These are phyloP conservation scores for Puffinus mauretanicus DNA, from an alignment of 2,113 vertebrate genomes.

Conservation along the genomic window DNA sequence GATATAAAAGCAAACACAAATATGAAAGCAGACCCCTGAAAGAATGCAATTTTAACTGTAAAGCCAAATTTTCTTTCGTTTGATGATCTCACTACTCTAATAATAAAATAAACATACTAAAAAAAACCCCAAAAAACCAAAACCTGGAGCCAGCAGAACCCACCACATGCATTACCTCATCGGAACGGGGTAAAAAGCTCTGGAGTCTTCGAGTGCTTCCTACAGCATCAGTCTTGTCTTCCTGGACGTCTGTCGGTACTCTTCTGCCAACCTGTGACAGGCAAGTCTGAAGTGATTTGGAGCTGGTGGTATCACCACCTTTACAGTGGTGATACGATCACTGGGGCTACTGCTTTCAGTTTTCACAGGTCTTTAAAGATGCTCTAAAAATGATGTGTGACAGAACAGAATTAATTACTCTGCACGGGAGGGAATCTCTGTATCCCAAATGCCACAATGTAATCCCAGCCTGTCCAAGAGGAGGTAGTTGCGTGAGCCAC, in stretches of 20 bases:
- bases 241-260: background rate
- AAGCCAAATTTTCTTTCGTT: background rate
- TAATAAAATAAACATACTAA: background rate
- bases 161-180: background rate
- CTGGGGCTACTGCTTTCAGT: background rate
- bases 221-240: background rate
- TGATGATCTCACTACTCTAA: background rate
- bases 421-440: background rate
- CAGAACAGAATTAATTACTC: background rate
- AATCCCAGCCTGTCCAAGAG: background rate
- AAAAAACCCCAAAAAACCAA: background rate
- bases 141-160: background rate
- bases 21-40: conserved; percentile 9
- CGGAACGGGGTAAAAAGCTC: background rate
- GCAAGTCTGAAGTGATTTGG: background rate
- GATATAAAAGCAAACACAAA: conserved; percentile 31
- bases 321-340: background rate
- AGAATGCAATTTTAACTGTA: conserved; percentile 7
- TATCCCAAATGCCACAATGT: background rate
- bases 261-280: background rate
- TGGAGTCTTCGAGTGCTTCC: background rate
- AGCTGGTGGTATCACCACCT: background rate
- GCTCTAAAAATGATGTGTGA: background rate
- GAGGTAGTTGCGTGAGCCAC: accelerated
- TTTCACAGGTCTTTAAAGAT: background rate